phyloP scores from a whole-genome alignment of 2,888 invertebrate genomes.

The Alcis repandata region DNA sequence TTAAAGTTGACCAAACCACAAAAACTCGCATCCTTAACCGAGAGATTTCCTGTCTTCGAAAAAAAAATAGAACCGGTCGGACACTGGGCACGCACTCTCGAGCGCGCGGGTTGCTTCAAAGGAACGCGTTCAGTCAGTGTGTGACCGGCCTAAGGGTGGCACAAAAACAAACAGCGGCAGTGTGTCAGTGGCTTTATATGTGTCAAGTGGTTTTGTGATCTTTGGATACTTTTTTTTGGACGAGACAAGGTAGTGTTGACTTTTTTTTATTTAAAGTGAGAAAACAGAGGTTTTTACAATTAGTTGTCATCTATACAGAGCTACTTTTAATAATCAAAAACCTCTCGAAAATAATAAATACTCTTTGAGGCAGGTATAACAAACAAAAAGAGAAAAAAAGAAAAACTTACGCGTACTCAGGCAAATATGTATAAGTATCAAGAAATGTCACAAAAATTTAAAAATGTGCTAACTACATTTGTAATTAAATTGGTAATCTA shows the following conservation, averaged over 20 bases:
- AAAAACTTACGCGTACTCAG: too few species aligned
- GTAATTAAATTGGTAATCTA: too few species aligned
- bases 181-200: constrained; percentile 27
- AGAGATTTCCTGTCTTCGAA: constrained; percentile 3
- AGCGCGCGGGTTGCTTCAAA: constrained; percentile 52
- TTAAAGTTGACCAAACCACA: not conserved
- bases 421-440: too few species aligned
- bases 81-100: constrained; percentile 57
- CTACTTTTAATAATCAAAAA: too few species aligned
- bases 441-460: too few species aligned
- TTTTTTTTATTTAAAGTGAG: constrained; percentile 6
- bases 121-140: constrained; percentile 63
- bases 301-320: not conserved
- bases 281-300: not conserved
- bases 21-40: not conserved
- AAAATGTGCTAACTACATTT: too few species aligned
- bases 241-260: not conserved
- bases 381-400: too few species aligned
- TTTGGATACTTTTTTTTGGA: constrained; percentile 15
- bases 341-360: too few species aligned
- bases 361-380: too few species aligned
- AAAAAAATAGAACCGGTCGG: constrained; percentile 42
- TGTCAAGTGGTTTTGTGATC: constrained; percentile 29
- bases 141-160: constrained; percentile 56
- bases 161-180: constrained; percentile 45